These are phyloP conservation scores for Corella eumyota DNA, from an alignment of 23 tunicate genomes.

Conservation along the genomic window DNA sequence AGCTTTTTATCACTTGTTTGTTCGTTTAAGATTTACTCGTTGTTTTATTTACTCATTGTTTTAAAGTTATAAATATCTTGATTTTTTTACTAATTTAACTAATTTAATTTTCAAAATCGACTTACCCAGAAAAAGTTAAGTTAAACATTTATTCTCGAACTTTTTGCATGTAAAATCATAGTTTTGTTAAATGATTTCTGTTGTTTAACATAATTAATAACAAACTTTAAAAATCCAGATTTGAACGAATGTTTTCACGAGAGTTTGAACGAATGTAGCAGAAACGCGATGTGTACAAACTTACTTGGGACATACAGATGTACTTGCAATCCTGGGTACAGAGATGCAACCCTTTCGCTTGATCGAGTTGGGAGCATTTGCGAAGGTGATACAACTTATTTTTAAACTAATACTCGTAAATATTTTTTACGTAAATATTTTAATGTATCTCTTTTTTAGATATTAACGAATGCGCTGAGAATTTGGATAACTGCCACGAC, in stretches of 20 bases:
- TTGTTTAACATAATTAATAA: too few species aligned
- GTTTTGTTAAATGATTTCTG: background rate
- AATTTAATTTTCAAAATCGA: background rate
- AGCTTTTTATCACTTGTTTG: too few species aligned
- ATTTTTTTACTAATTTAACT: background rate
- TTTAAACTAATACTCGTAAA: background rate
- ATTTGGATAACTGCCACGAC: background rate
- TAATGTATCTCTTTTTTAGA: conserved; percentile 9
- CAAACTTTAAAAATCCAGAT: too few species aligned
- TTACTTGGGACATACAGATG: conserved; percentile 7
- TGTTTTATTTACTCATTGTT: too few species aligned
- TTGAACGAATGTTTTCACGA: conserved; percentile 15
- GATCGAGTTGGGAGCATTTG: conserved; percentile 1
- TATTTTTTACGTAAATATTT: background rate
- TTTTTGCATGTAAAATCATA: background rate
- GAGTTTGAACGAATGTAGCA: conserved; percentile 2
- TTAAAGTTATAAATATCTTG: background rate
- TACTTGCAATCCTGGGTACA: conserved; percentile 12
- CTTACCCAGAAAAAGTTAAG: background rate
- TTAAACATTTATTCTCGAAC: background rate
- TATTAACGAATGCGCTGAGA: conserved; percentile 37
- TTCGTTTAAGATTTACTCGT: too few species aligned
- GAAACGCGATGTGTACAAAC: conserved; percentile 18
- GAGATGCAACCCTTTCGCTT: conserved; percentile 4
- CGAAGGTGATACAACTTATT: conserved; percentile 2